Percentiles rank a stretch among this genome's conserved stretches.
phyloP scores from a whole-genome alignment of 2,797 vertebrate genomes.

The Cynopterus sphinx region DNA sequence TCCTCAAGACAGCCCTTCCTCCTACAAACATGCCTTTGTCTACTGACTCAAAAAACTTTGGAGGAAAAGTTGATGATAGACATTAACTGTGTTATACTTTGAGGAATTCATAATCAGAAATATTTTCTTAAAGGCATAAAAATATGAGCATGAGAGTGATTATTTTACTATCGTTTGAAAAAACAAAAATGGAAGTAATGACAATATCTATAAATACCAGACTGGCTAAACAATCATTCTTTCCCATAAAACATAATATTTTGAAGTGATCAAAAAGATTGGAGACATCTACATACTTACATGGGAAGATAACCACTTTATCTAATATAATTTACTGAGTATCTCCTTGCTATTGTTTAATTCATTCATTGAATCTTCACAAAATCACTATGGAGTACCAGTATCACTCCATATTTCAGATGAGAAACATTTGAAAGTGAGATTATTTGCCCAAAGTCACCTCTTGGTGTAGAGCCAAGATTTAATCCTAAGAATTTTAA shows the following conservation, averaged over 20 bases:
- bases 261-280: conserved; percentile 18
- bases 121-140: background rate
- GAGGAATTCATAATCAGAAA: background rate
- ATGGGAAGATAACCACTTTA: background rate
- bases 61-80: background rate
- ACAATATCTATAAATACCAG: background rate
- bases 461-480: background rate
- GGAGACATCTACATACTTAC: background rate
- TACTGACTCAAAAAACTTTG: background rate
- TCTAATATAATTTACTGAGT: background rate
- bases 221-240: background rate
- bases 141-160: background rate
- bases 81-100: background rate
- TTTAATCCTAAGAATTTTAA: background rate
- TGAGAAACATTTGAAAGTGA: background rate
- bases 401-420: background rate
- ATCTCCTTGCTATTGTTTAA: background rate
- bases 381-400: background rate
- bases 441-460: background rate
- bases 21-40: background rate
- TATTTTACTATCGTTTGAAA: background rate
- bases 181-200: background rate
- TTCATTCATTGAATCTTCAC: background rate
- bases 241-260: background rate
- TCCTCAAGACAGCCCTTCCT: background rate